phyloP scores from a whole-genome alignment of 2,113 vertebrate genomes.

The Tetrax tetrax region DNA sequence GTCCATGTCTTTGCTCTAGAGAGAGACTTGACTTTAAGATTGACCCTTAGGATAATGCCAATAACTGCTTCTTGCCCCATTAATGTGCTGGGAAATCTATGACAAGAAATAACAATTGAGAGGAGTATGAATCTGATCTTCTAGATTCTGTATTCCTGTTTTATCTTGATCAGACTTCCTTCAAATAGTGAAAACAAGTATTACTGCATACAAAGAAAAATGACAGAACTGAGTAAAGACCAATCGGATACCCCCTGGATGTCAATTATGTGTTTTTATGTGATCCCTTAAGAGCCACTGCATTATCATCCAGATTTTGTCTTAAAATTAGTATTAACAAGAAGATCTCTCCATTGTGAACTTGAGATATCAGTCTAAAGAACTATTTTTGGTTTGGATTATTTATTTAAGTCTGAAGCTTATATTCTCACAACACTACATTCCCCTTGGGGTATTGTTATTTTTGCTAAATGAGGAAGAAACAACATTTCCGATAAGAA shows the following conservation, averaged over 20 bases:
- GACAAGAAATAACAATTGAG: background rate
- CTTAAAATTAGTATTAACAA: background rate
- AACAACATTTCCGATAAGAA: conserved; percentile 56
- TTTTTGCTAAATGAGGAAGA: conserved; percentile 70
- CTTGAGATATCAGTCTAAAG: background rate
- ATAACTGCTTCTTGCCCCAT: background rate
- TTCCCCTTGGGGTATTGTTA: conserved; percentile 60
- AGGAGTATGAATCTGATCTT: background rate
- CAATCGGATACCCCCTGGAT: background rate
- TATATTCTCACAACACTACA: background rate
- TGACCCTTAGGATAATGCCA: background rate
- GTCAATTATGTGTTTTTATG: background rate
- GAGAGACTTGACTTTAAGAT: background rate
- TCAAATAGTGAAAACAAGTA: background rate
- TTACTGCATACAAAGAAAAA: background rate
- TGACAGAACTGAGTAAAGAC: background rate
- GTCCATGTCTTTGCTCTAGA: background rate
- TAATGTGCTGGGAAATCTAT: background rate
- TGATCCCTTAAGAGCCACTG: background rate
- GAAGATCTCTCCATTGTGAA: background rate
- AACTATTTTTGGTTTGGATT: conserved; percentile 10
- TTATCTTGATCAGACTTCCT: background rate
- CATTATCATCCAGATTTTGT: background rate
- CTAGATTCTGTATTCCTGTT: background rate
- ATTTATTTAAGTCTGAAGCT: conserved; percentile 51